Evolutionary conservation across 2,797 vertebrate genomes (phyloP), one percentile per base, ranked within the genome.

Genomic region (Alosa sapidissima): DNA sequence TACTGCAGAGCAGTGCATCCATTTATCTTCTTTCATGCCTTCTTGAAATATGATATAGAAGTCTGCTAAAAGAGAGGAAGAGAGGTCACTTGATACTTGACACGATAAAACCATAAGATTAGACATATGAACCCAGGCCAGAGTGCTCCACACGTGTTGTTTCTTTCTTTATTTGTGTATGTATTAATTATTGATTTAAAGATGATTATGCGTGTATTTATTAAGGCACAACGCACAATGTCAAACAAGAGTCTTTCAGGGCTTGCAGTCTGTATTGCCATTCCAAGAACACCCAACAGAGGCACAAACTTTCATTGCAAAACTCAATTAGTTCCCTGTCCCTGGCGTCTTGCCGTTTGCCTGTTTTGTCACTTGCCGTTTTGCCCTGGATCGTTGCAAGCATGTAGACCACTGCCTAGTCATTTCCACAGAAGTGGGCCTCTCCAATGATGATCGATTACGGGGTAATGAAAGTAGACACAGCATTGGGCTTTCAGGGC

Each of bases 381-480:
- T 88, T 91, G 83, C 33, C 28, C 16, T 78, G 86, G 78, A 47
- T 87, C 54, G 75, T 87, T 62, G 81, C 85, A 83, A 75, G 72
- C 81, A 89, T 91, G 88, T 84, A 89, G 86, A 84, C 65, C 82
- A 89, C 84, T 83, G 87, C 85, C 81, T 88, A 85, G 86, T 84
- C 86, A 84, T 88, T 89, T 89, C 81, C 78, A 85, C 83, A 87
- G 84, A 89, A 78, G 54, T 58, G 81, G 87, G 90, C 87, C 88
- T 85, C 91, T 87, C 55, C 83, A 81, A 89, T 88, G 87, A 89
- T 90, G 93, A 94, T 93, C 89, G 91, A 93, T 91, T 93, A 87
- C 81, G 86, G 84, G 84, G 88, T 90, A 92, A 91, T 91, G 89
- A 91, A 89, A 84, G 84, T 33, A 87, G 89, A 89, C 91, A 86